phyloP scores from a whole-genome alignment of 2,797 vertebrate genomes.

The Graptemys geographica region DNA sequence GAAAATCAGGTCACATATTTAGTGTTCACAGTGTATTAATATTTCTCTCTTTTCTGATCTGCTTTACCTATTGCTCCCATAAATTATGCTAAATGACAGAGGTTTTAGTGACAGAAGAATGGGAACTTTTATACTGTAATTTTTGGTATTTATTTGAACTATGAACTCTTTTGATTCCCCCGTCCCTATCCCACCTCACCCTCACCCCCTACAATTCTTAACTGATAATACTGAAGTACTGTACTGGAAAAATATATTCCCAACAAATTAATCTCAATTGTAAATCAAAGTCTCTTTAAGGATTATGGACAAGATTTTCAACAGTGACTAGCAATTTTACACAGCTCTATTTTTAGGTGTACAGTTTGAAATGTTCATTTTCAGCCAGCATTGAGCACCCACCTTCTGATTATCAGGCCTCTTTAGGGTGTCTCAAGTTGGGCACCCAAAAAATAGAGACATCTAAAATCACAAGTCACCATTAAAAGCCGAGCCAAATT shows the following conservation, averaged over 20 bases:
- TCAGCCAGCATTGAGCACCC: background rate
- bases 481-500: background rate
- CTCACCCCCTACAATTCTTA: background rate
- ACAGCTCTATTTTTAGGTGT: background rate
- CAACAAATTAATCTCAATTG: background rate
- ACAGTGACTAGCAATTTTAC: background rate
- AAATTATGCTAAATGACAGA: background rate
- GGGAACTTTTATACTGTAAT: background rate
- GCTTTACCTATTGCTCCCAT: background rate
- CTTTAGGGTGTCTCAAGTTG: background rate
- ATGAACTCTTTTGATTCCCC: background rate
- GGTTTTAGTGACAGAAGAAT: background rate
- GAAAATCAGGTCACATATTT: background rate
- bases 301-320: background rate
- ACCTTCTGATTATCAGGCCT: background rate
- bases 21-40: background rate
- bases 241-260: background rate
- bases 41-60: background rate
- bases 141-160: background rate
- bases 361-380: background rate
- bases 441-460: fast-evolving
- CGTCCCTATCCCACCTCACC: background rate
- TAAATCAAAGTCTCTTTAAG: background rate
- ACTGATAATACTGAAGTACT: background rate
- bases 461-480: background rate